Conservation (phyloP, 1,140 invertebrate species). For the Aphelinus certus region DNA sequence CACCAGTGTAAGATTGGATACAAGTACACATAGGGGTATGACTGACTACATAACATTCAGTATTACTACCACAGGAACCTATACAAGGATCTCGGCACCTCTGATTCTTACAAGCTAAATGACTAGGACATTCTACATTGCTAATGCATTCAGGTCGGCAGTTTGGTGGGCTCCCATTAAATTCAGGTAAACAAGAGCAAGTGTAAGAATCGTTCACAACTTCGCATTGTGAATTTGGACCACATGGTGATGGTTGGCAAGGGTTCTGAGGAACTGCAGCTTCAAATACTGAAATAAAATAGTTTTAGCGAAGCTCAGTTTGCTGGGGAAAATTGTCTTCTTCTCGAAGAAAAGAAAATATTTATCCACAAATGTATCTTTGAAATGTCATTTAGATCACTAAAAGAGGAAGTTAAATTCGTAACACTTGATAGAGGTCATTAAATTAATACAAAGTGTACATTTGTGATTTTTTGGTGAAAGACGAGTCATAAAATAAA, state of each 20-base stretch:
- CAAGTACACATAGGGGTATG: conserved; percentile 70
- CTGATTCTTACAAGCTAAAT: conserved; percentile 68
- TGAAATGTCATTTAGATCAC: too few species aligned
- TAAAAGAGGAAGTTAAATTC: too few species aligned
- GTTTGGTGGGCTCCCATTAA: conserved; percentile 62
- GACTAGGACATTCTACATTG: conserved; percentile 67
- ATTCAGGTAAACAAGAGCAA: conserved; percentile 66
- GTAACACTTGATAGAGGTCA: too few species aligned
- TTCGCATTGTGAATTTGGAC: conserved; percentile 67
- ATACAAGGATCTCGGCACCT: conserved; percentile 68
- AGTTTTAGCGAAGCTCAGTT: neutral
- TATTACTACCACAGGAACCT: conserved; percentile 69
- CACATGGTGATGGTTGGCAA: conserved; percentile 70
- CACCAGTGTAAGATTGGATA: conserved; percentile 63
- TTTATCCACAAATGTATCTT: too few species aligned
- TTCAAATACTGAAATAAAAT: conserved; percentile 20
- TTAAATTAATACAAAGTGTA: too few species aligned
- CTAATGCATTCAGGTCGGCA: conserved; percentile 66
- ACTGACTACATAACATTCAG: conserved; percentile 69
- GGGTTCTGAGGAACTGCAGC: conserved; percentile 51
- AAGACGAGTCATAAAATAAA: conserved; percentile 6
- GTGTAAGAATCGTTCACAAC: conserved; percentile 63
- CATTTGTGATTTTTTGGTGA: conserved; percentile 1
- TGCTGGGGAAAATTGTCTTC: too few species aligned
- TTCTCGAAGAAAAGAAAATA: too few species aligned